Evolutionary conservation across 2,113 vertebrate species (phyloP).

Genomic region (Bujurquina vittata): DNA sequence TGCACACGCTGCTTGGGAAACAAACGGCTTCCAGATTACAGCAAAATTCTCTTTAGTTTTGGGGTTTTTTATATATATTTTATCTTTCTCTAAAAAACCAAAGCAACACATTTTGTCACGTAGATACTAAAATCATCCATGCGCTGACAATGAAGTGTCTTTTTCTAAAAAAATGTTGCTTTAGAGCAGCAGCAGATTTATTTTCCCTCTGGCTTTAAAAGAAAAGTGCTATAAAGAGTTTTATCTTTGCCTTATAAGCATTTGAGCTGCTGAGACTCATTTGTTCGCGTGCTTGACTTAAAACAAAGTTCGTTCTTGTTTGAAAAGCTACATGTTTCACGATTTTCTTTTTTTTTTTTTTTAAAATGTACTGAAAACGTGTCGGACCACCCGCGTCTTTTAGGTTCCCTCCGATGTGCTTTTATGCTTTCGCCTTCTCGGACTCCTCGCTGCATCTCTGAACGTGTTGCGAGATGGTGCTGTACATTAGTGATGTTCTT

Average conservation of each 20-base stretch:
- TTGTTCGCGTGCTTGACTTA: background rate
- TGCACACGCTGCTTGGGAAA: background rate
- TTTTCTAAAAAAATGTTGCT: background rate
- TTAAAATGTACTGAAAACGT: conserved; percentile 17
- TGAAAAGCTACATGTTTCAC: background rate
- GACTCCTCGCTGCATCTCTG: background rate
- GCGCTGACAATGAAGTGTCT: background rate
- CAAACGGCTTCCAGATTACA: background rate
- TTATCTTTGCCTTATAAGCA: background rate
- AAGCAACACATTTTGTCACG: accelerated
- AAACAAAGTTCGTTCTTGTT: background rate
- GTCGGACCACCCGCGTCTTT: conserved; percentile 8
- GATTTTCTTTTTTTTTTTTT: too few relatives aligned
- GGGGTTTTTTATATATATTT: background rate
- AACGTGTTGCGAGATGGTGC: conserved; percentile 9
- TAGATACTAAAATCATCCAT: background rate
- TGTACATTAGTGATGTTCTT: conserved; percentile 2
- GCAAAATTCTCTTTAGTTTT: background rate
- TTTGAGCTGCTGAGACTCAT: background rate
- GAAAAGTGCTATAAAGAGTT: background rate
- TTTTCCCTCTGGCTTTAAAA: background rate
- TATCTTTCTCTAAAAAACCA: background rate
- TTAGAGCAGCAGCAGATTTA: background rate
- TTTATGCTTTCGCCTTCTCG: background rate
- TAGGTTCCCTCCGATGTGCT: background rate